Evolutionary conservation across 2,888 invertebrate genomes (phyloP), one percentile per base, ranked within the genome.

Genomic region (Diaphora mendica): DNA sequence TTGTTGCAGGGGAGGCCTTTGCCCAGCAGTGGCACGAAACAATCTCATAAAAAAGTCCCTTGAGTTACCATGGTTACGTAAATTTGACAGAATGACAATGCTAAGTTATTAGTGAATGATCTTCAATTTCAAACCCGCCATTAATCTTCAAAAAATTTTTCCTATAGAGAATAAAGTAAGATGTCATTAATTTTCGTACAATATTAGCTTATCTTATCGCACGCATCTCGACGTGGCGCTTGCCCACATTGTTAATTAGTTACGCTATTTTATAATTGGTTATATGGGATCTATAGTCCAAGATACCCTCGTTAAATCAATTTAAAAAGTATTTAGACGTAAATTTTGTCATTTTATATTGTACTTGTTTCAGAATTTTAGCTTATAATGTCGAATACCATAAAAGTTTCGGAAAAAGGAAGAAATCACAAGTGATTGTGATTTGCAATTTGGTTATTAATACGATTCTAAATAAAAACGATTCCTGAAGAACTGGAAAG

Each of bases 241-340:
- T 62, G 17, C 62, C 62, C 30, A 62, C 62, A 17, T 30, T 62
- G 62, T 62, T 82, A 78, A 80, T 82, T 75, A 66, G 68, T 59
- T 48, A 68, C 66, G 66, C 23, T 77, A 66, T 62, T 74, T 62
- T 62, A 30, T 62, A 62, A 62, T 30, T 30, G 30, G 30, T 62
- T 26, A 7, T 62, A 17, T 62, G 17, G 30, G 30, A 30, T 62
- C 62, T 30, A 62, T 62, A 62, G 30, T 30, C 30, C 15, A 7
- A 62, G 30, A 17, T 17, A 30, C 62, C 30, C 62, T 30, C 15
- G 13, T 13, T 17, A 26, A 11, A 0, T 13, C 9, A 26, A 13
- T 62, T 17, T 7, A 62, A 62, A 62, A 26, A 17, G 30, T 62
- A 59, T 13, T 13, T 59, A 26, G 13, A 26, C 15, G 30, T 5